Evolutionary conservation across 2,888 invertebrate genomes (phyloP).

Genomic region (Stenurella melanura): DNA sequence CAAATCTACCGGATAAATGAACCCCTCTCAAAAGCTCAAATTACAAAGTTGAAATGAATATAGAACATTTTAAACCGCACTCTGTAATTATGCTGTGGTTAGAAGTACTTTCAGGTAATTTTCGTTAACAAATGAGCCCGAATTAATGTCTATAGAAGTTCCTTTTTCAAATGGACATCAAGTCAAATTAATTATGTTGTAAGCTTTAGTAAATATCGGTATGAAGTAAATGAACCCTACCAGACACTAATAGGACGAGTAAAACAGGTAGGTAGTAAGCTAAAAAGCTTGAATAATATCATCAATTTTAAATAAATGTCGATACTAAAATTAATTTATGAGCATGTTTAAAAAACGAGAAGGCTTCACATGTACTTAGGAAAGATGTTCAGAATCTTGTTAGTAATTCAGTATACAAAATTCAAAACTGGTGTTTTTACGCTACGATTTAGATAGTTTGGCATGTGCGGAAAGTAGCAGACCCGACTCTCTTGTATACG

Average conservation of each 20-base stretch:
- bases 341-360: no score
- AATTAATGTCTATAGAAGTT: constrained; percentile 45
- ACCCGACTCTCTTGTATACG: no score
- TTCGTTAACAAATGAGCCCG: constrained; percentile 54
- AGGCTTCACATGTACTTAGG: no score
- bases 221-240: neutral
- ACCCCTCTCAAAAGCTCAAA: constrained; percentile 62
- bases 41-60: constrained; percentile 65
- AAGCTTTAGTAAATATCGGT: constrained; percentile 2
- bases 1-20: constrained; percentile 72
- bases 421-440: no score
- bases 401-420: no score
- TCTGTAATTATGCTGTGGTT: constrained; percentile 64
- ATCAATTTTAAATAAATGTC: neutral
- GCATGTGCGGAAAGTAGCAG: no score
- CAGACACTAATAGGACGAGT: neutral
- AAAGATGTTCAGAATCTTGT: no score
- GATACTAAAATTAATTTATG: no score
- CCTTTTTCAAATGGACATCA: constrained; percentile 14
- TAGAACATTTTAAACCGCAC: constrained; percentile 61
- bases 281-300: neutral
- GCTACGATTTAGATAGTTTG: no score
- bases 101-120: constrained; percentile 59
- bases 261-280: constrained; percentile 7
- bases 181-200: constrained; percentile 8